Conservation (phyloP, 2,113 vertebrate species). For the Erythrocercus mccallii region DNA sequence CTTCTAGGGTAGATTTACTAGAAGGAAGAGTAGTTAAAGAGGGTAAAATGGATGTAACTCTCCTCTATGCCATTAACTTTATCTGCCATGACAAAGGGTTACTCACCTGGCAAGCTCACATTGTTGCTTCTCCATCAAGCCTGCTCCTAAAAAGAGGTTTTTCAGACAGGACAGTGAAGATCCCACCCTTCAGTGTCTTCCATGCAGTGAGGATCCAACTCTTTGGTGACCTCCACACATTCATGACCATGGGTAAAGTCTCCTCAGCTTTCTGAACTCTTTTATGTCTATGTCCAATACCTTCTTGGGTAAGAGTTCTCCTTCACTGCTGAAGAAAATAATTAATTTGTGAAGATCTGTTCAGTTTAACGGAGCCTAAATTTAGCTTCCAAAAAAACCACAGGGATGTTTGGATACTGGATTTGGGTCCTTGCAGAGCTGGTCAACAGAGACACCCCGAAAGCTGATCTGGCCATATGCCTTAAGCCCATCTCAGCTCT, state of each 20-base stretch:
- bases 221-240: not conserved
- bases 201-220: not conserved
- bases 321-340: not conserved
- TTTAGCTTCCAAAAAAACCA: not conserved
- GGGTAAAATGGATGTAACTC: not conserved
- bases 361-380: not conserved
- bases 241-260: not conserved
- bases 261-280: not conserved
- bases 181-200: not conserved
- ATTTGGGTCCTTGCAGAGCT: not conserved
- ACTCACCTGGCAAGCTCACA: not conserved
- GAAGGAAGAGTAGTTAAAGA: not conserved
- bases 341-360: not conserved
- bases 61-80: not conserved
- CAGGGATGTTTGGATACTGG: not conserved
- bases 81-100: not conserved
- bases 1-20: not conserved
- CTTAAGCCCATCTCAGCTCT: not conserved
- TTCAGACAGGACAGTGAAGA: not conserved
- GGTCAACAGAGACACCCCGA: not conserved
- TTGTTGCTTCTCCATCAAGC: not conserved
- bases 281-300: fast-evolving
- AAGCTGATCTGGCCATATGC: not conserved
- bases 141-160: not conserved
- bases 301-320: not conserved